These are phyloP conservation scores for Allygus modestus DNA, from an alignment of 2,888 invertebrate genomes.

Conservation along the genomic window DNA sequence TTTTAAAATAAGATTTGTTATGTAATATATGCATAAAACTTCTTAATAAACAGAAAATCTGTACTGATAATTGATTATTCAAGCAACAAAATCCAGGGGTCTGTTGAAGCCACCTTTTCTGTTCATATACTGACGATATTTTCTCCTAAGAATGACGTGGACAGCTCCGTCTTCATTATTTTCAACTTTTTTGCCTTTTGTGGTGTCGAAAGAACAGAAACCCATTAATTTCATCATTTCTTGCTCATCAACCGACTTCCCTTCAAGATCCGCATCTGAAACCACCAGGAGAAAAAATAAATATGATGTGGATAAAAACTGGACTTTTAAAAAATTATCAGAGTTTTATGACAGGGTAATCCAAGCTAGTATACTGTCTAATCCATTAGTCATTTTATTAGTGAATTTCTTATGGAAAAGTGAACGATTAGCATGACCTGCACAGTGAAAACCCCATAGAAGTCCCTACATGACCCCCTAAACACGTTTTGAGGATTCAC, in stretches of 20 bases:
- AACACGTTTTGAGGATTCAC: too few relatives aligned
- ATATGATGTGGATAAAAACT: too few relatives aligned
- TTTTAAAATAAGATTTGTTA: too few relatives aligned
- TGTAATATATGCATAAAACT: too few relatives aligned
- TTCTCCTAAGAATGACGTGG: slow-evolving; percentile 96
- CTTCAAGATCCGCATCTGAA: slow-evolving; percentile 91
- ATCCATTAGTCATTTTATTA: too few relatives aligned
- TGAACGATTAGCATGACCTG: too few relatives aligned
- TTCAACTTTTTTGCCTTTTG: slow-evolving; percentile 97
- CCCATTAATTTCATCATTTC: slow-evolving; percentile 99
- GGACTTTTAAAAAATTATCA: not conserved
- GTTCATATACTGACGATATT: slow-evolving; percentile 99
- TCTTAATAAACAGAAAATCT: too few relatives aligned
- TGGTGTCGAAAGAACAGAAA: slow-evolving; percentile 96
- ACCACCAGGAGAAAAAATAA: slow-evolving; percentile 30
- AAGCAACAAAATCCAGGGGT: slow-evolving; percentile 96
- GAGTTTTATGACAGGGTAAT: too few relatives aligned
- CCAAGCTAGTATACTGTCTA: too few relatives aligned
- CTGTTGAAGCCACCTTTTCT: slow-evolving; percentile 99
- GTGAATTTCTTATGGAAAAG: too few relatives aligned
- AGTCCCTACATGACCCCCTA: too few relatives aligned
- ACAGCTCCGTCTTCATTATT: slow-evolving; percentile 97
- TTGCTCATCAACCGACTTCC: slow-evolving; percentile 93
- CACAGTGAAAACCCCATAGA: too few relatives aligned
- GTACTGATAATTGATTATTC: not conserved